Base-by-base conservation (phyloP, 2,888 invertebrate species). In the Spodoptera littoralis region DNA sequence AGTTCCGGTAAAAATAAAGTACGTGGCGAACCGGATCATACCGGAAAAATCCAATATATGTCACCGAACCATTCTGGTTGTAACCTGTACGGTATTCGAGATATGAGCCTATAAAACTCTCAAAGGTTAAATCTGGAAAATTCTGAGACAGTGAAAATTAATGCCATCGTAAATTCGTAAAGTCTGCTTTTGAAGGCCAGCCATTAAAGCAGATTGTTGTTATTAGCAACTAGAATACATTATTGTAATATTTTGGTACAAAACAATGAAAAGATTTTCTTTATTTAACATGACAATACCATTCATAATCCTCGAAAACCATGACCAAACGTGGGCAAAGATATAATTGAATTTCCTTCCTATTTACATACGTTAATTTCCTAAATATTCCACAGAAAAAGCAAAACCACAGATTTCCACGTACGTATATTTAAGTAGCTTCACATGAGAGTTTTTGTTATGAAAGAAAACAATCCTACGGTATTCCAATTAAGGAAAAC, bases 1-100 rank as follows among this genome's bases (percentile, higher is more conserved):
- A 59, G 57, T 48, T 68, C 56, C 51, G 59, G 52, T 68, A 71
- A 68, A 60, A 66, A 50, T 68, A 54, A 30, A 18, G 27, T 65
- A 43, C 30, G 44, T 18, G 45, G n/a, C 13, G 9, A 59, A 63
- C 63, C 48, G 30, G 58, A 62, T 67, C 45, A 42, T 18, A 4
- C 62, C 49, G 55, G 59, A 59, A 60, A 66, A 60, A 68, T 65
- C 47, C 47, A 30, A 60, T 59, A 8, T 52, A 59, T 50, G 43
- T 48, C 42, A 73, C 62, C 44, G 49, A 64, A 71, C 51, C 8
- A 43, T 51, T 51, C 57, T 49, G 56, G 49, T 60, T 65, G 45
- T 44, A 58, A 52, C 52, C 18, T 54, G 45, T 50, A 44, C 43
- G 22, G 44, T 46, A 51, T 46, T 41, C 52, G 60, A 22, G 22